Conservation (phyloP, 2,888 invertebrate genomes). For the Chymomyza amoena region DNA sequence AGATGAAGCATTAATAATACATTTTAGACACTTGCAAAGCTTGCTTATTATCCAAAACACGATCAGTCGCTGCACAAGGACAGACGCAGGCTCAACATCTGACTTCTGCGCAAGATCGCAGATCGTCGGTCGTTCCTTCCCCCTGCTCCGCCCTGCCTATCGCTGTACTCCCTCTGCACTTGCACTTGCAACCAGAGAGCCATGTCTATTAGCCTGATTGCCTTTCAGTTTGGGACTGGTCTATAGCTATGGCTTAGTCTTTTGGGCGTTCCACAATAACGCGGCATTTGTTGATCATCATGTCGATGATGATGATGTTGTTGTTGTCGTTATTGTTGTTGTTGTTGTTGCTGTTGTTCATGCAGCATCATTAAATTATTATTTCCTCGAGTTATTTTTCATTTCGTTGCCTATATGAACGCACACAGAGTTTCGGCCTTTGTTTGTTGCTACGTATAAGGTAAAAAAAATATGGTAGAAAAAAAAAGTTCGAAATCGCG, state of each 20-base stretch:
- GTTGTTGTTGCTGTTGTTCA: slow-evolving; percentile 43
- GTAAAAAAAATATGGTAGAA: slow-evolving; percentile 14
- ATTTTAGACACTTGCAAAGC: slow-evolving; percentile 61
- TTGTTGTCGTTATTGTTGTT: slow-evolving; percentile 26
- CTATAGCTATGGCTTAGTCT: not conserved
- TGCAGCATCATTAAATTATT: slow-evolving; percentile 74
- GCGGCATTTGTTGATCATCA: not conserved
- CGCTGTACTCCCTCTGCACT: not conserved
- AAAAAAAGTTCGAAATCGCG: slow-evolving; percentile 54
- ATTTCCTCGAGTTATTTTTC: slow-evolving; percentile 59
- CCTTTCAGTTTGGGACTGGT: slow-evolving; percentile 39
- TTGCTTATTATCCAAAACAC: slow-evolving; percentile 28
- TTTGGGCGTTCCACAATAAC: slow-evolving; percentile 2
- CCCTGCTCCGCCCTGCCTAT: no score
- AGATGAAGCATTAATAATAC: slow-evolving; percentile 62
- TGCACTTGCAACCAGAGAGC: slow-evolving; percentile 16
- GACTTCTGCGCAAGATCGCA: slow-evolving; percentile 5
- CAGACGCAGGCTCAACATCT: slow-evolving; percentile 27
- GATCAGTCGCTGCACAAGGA: slow-evolving; percentile 8
- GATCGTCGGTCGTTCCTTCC: no score
- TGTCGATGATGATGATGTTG: slow-evolving; percentile 6
- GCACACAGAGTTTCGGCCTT: slow-evolving; percentile 14
- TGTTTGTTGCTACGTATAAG: slow-evolving; percentile 29
- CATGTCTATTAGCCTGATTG: slow-evolving; percentile 59
- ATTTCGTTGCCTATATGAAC: slow-evolving; percentile 11